A percentile compares a stretch with the other conserved stretches of the same genome.
Evolutionary conservation across 2,113 vertebrate genomes (phyloP).

Genomic region (Plecotus auritus): DNA sequence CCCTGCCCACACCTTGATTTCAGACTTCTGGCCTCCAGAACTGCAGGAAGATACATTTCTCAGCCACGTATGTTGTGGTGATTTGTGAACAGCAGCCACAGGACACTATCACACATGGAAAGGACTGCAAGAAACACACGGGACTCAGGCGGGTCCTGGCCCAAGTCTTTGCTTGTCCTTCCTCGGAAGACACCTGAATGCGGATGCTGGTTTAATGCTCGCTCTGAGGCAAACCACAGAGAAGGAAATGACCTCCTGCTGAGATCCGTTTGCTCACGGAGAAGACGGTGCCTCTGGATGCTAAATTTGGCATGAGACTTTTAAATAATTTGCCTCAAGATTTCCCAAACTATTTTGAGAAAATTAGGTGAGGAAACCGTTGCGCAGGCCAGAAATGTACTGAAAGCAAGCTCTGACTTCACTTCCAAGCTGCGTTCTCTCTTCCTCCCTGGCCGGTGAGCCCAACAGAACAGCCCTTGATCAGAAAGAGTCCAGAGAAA

Average conservation of each 20-base stretch:
- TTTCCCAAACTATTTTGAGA: background rate
- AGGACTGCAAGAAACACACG: background rate
- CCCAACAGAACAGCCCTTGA: accelerated
- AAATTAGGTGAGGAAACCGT: background rate
- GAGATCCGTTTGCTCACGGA: background rate
- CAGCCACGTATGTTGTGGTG: background rate
- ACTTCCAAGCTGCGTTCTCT: background rate
- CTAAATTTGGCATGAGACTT: accelerated
- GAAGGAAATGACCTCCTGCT: accelerated
- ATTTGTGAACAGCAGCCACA: background rate
- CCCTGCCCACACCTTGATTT: background rate
- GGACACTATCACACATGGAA: background rate
- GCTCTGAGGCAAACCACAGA: accelerated
- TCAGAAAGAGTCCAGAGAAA: accelerated
- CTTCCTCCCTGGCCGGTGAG: accelerated
- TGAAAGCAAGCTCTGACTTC: accelerated
- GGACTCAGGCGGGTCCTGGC: background rate
- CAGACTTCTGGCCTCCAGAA: background rate
- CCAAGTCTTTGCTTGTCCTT: background rate
- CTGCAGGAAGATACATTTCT: background rate
- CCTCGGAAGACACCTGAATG: background rate
- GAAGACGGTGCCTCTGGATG: background rate
- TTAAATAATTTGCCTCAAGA: background rate
- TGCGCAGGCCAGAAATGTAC: accelerated
- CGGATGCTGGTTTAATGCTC: accelerated